Percentiles rank a stretch among this genome's conserved stretches.
phyloP scores from a whole-genome alignment of 2,113 vertebrate species.

The Salvelinus fontinalis region DNA sequence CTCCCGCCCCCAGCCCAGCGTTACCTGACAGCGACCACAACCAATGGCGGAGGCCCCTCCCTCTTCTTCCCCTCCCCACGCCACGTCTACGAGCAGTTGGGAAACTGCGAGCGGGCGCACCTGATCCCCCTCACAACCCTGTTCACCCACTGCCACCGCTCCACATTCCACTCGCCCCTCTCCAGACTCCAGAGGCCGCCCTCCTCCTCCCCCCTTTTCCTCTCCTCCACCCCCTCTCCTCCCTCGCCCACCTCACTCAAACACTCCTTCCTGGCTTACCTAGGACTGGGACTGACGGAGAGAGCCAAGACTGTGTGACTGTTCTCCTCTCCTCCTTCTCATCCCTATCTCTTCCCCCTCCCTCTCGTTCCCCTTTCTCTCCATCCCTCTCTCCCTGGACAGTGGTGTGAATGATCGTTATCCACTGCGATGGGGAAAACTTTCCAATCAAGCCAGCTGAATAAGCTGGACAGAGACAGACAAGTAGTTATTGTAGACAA shows the following conservation, averaged over 20 bases:
- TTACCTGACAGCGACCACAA: slow-evolving; percentile 68
- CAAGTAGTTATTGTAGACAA: slow-evolving; percentile 55
- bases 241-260: slow-evolving; percentile 85
- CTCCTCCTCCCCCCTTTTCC: slow-evolving; percentile 76
- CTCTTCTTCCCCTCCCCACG: slow-evolving; percentile 78
- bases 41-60: slow-evolving; percentile 76
- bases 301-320: slow-evolving; percentile 92
- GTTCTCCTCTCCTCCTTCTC: slow-evolving; percentile 51
- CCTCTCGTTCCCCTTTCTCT: slow-evolving; percentile 2
- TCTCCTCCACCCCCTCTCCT: slow-evolving; percentile 71
- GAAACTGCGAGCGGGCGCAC: slow-evolving; percentile 91
- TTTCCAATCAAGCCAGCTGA: slow-evolving; percentile 74
- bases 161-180: slow-evolving; percentile 81
- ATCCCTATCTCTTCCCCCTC: slow-evolving; percentile 14
- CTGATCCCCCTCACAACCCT: slow-evolving; percentile 97
- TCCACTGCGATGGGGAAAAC: slow-evolving; percentile 72
- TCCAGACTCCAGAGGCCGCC: slow-evolving; percentile 46
- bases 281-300: slow-evolving; percentile 95
- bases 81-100: slow-evolving; percentile 83
- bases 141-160: slow-evolving; percentile 89
- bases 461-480: slow-evolving; percentile 71
- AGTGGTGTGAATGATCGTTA: slow-evolving; percentile 54
- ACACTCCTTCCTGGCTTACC: slow-evolving; percentile 98
- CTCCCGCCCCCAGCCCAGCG: slow-evolving; percentile 59
- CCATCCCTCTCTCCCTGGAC: slow-evolving; percentile 46